These are phyloP conservation scores for Trachelus troglodyta DNA, from an alignment of 2,888 invertebrate genomes.

Conservation along the genomic window DNA sequence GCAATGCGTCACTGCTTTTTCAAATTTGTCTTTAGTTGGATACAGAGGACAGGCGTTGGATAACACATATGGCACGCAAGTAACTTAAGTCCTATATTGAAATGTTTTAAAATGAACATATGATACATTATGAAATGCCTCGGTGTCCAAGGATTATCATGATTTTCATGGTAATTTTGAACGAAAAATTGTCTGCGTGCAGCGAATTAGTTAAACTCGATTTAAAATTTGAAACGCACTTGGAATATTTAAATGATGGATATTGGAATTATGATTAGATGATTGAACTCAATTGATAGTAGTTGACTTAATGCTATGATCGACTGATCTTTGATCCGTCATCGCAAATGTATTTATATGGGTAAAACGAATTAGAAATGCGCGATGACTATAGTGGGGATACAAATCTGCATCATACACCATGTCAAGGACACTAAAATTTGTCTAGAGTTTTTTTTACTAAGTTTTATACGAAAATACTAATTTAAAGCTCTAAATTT, in stretches of 20 bases:
- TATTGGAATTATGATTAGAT: neutral
- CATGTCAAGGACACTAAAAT: neutral
- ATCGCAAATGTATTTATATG: constrained; percentile 17
- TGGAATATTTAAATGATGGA: neutral
- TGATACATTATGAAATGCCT: neutral
- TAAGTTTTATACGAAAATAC: neutral
- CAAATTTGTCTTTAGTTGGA: neutral
- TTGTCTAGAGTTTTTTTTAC: neutral
- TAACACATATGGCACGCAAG: neutral
- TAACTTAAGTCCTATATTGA: neutral
- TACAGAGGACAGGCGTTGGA: neutral
- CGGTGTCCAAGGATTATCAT: neutral
- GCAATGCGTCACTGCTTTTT: neutral
- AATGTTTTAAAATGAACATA: neutral
- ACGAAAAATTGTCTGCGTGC: neutral
- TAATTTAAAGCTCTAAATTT: neutral
- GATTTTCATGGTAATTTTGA: neutral
- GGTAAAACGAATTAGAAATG: constrained; percentile 17
- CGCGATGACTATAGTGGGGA: neutral
- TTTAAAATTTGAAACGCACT: neutral
- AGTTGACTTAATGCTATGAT: neutral
- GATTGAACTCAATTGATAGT: neutral
- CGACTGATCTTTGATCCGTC: constrained; percentile 7
- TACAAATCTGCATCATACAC: neutral
- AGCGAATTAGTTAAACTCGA: neutral